These are phyloP conservation scores for Chaitophorus viminalis DNA, from an alignment of 2,888 invertebrate species.

Conservation along the genomic window DNA sequence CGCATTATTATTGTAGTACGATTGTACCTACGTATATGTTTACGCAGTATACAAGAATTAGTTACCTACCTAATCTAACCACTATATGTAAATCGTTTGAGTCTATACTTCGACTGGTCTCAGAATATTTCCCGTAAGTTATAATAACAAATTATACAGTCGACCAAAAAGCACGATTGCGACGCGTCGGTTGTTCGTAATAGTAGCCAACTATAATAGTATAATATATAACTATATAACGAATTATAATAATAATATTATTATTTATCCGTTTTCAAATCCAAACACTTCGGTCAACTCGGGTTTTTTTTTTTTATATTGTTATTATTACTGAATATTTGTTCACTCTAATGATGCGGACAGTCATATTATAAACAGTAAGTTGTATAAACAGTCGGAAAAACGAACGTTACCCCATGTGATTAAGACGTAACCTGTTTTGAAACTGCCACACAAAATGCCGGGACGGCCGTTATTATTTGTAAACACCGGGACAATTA, in stretches of 20 bases:
- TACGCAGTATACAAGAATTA: too few relatives aligned
- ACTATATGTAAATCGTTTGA: too few relatives aligned
- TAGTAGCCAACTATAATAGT: too few relatives aligned
- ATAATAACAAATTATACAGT: background rate
- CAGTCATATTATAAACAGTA: background rate
- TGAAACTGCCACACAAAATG: constrained; percentile 25
- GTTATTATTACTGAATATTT: background rate
- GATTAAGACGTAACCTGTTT: constrained; percentile 48
- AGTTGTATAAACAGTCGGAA: background rate
- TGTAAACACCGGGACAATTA: constrained; percentile 38
- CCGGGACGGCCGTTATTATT: background rate
- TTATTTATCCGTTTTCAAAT: background rate
- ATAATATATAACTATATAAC: background rate
- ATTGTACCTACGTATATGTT: too few relatives aligned
- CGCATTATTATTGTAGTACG: too few relatives aligned
- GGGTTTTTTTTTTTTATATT: background rate
- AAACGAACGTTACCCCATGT: background rate
- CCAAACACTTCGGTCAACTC: background rate
- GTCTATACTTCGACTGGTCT: background rate
- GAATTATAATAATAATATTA: background rate
- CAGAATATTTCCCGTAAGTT: too few relatives aligned
- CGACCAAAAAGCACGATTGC: too few relatives aligned
- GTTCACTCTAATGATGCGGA: background rate
- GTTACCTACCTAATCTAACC: too few relatives aligned
- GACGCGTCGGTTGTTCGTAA: background rate